Percentiles rank a stretch among this genome's conserved stretches.
Evolutionary conservation across 2,888 invertebrate species (phyloP).

Genomic region (Blera fallax): DNA sequence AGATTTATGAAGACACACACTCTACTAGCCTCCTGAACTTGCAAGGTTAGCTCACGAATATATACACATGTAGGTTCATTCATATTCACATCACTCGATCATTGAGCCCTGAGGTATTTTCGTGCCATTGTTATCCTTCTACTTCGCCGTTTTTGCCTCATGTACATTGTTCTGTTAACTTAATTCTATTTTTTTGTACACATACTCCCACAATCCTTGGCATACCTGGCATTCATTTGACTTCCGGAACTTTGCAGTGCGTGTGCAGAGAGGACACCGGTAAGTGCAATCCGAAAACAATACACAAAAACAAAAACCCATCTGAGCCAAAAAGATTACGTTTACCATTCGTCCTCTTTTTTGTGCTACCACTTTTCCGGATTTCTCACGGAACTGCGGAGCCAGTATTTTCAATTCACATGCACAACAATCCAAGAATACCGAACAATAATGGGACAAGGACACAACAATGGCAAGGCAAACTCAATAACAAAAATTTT

Average conservation of each 20-base stretch:
- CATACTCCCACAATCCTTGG: neutral
- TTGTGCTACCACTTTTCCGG: neutral
- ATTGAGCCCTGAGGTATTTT: neutral
- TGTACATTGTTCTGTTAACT: neutral
- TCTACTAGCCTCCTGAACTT: too few relatives aligned
- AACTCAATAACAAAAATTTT: neutral
- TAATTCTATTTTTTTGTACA: neutral
- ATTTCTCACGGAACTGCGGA: neutral
- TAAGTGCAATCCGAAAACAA: neutral
- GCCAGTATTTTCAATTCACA: neutral
- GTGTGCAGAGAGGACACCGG: neutral
- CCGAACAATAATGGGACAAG: neutral
- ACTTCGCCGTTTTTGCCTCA: too few relatives aligned
- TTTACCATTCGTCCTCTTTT: neutral
- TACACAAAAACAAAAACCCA: neutral
- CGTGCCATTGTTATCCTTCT: too few relatives aligned
- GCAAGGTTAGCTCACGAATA: too few relatives aligned
- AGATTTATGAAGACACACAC: too few relatives aligned
- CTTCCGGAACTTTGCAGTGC: neutral
- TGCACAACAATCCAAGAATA: constrained; percentile 1
- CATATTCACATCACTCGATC: neutral
- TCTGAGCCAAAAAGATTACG: neutral
- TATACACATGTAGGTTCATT: too few relatives aligned
- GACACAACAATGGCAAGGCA: neutral
- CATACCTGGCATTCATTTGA: neutral